phyloP scores from a whole-genome alignment of 2,113 vertebrate genomes.

The Dolichallabes microphthalmus region DNA sequence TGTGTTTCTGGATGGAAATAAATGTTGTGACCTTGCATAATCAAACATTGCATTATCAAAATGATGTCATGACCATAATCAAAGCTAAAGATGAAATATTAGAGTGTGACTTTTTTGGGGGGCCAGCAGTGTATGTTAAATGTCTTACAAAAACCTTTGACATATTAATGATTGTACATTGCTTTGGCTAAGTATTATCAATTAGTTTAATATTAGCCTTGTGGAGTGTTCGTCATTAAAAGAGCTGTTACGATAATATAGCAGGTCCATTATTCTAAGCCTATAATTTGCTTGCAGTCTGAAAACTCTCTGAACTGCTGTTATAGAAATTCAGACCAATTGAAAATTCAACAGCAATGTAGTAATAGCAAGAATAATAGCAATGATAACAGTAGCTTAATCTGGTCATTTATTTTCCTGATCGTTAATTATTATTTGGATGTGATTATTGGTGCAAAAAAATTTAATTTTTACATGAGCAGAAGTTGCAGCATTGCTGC shows the following conservation, averaged over 20 bases:
- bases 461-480: neutral
- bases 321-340: neutral
- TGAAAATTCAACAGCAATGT: neutral
- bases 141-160: neutral
- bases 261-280: neutral
- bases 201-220: neutral
- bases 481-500: conserved; percentile 7
- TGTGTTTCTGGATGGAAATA: too few relatives aligned
- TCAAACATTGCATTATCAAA: too few relatives aligned
- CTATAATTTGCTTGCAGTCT: neutral
- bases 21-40: too few relatives aligned
- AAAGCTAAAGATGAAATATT: too few relatives aligned
- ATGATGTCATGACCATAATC: too few relatives aligned
- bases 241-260: neutral
- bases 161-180: neutral
- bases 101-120: too few relatives aligned
- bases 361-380: neutral
- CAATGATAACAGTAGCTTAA: neutral
- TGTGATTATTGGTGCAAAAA: neutral
- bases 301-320: neutral
- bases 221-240: neutral
- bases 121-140: neutral
- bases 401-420: neutral
- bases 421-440: neutral
- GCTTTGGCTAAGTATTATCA: neutral